Percentiles rank a stretch among this genome's conserved stretches.
Conservation (phyloP, 53 echinoderm and acorn worm genomes). For the Luidia sarsii region DNA sequence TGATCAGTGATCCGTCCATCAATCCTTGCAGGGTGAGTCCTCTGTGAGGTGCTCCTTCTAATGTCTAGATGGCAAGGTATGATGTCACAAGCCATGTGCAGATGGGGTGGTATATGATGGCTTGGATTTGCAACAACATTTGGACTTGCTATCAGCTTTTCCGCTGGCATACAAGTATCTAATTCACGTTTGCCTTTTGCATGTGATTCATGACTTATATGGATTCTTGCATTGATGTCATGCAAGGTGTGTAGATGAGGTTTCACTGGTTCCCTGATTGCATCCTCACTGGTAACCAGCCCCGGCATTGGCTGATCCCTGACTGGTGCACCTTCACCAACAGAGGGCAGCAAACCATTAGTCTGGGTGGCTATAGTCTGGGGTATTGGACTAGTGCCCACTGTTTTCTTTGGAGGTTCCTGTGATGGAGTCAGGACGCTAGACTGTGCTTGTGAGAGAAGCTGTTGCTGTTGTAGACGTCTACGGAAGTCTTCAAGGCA, state of each 20-base stretch:
- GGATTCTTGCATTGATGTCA: conserved; percentile 2
- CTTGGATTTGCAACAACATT: no score
- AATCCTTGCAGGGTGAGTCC: not conserved
- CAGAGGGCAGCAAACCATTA: conserved; percentile 52
- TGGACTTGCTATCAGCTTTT: conserved; percentile 69
- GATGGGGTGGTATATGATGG: conserved; percentile 67
- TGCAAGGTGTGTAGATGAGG: not conserved
- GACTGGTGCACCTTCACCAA: conserved; percentile 44
- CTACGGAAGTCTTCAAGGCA: conserved; percentile 70
- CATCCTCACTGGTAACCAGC: no score
- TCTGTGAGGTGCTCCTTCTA: no score
- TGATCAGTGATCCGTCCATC: no score
- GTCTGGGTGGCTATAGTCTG: conserved; percentile 86
- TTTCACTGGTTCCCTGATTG: conserved; percentile 15
- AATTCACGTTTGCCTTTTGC: no score
- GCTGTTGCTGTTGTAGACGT: conserved; percentile 59
- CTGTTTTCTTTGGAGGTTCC: conserved; percentile 38
- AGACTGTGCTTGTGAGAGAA: conserved; percentile 10
- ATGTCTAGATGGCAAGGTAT: conserved; percentile 78
- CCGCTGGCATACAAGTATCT: no score
- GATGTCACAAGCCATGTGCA: conserved; percentile 93
- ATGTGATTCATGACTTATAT: no score
- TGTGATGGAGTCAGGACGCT: not conserved
- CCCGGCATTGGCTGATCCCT: conserved; percentile 4
- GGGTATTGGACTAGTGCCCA: conserved; percentile 84